These are phyloP conservation scores for Buteo buteo DNA, from an alignment of 2,113 vertebrate species.

Conservation along the genomic window DNA sequence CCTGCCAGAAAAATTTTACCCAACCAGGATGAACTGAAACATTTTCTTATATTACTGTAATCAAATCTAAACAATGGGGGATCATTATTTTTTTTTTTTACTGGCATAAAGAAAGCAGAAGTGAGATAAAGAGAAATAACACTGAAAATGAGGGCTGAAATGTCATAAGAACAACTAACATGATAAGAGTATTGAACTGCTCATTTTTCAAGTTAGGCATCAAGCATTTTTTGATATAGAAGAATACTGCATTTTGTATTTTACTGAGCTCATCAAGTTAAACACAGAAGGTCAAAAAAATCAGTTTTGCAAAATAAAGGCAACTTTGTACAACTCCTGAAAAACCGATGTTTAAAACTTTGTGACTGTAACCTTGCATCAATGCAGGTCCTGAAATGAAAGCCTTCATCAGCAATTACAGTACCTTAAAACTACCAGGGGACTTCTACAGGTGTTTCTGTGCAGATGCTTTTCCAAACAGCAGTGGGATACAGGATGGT, in stretches of 20 bases:
- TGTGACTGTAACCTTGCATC: not conserved
- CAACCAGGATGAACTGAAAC: not conserved
- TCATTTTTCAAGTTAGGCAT: not conserved
- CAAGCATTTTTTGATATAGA: not conserved
- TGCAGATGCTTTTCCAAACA: not conserved
- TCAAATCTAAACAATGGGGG: not conserved
- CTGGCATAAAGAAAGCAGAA: not conserved
- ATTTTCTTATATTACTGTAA: not conserved
- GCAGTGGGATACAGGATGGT: not conserved
- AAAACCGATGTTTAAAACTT: not conserved
- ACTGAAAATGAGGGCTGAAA: not conserved
- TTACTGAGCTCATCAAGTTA: not conserved
- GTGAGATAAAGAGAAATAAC: not conserved
- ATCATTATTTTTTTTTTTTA: not conserved
- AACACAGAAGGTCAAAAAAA: not conserved
- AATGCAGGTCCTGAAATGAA: not conserved
- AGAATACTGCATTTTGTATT: not conserved
- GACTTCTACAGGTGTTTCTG: conserved; percentile 3
- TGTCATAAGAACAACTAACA: not conserved
- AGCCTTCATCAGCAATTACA: conserved; percentile 10
- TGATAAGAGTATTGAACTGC: not conserved
- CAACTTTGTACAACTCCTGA: not conserved
- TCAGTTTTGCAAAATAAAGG: not conserved
- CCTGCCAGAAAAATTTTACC: not conserved
- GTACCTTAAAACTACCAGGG: not conserved